Evolutionary conservation across 2,797 vertebrate species (phyloP), one percentile per base, ranked within the genome.

Genomic region (Spinus olivaceus): DNA sequence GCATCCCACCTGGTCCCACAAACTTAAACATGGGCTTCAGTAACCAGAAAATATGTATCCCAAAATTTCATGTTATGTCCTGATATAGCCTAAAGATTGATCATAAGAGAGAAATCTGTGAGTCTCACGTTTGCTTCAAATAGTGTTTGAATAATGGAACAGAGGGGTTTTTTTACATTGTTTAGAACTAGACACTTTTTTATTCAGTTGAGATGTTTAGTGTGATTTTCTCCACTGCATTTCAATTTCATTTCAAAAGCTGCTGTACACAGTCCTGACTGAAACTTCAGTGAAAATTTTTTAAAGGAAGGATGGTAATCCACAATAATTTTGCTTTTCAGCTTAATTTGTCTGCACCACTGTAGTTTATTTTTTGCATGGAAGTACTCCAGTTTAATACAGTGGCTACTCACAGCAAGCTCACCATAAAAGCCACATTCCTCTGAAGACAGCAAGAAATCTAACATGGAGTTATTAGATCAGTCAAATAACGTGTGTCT

Each of bases 381-480:
- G 56, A 65, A 88, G 66, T 73, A 32, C 25, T 44, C 11, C 50
- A 46, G 12, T 76, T 81, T 79, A 65, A 80, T 53, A 33, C 14
- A 81, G 22, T 25, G 32, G 66, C 63, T 72, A 23, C 41, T 12
- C 18, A 50, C 18, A 73, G 25, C 41, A 89, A 56, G 28, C 19
- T 90, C 6, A 59, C 33, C 8, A 42, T 50, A 49, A 51, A 86
- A 84, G 20, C 51, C 74, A 5, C 5, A 6, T 16, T 46, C 23
- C 33, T 59, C 18, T 89, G 47, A 85, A 61, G 9, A 46, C 23
- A 53, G 28, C 22, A 69, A 35, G 60, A 90, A 73, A 63, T 51
- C 20, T 35, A 65, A 33, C 0, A 0, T 25, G 39, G 49, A 57
- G 8, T 70, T 78, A 37, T 32, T 33, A 17, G 6, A n/a, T 67